These are phyloP conservation scores for Brachionus plicatilis DNA, from an alignment of 1,140 invertebrate genomes.

Conservation along the genomic window DNA sequence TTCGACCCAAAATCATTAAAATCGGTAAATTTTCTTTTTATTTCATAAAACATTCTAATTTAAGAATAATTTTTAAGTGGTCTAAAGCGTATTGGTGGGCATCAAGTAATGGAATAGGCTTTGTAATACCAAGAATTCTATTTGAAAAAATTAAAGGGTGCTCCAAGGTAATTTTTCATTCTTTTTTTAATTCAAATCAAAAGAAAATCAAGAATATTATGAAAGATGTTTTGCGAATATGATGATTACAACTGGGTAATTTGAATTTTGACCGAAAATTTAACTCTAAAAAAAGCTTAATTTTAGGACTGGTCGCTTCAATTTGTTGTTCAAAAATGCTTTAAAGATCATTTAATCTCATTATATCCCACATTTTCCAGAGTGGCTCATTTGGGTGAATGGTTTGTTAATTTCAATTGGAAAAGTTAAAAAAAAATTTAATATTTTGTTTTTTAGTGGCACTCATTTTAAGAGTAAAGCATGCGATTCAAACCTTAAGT, in stretches of 20 bases:
- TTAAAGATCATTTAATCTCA: neutral
- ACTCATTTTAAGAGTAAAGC: slow-evolving; percentile 1
- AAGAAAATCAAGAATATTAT: neutral
- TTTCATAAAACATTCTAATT: neutral
- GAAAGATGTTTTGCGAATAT: slow-evolving; percentile 35
- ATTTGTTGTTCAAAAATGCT: slow-evolving; percentile 7
- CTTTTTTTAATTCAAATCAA: neutral
- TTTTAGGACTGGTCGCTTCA: slow-evolving; percentile 13
- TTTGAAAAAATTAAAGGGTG: slow-evolving; percentile 1
- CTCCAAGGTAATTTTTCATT: neutral
- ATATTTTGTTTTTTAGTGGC: neutral
- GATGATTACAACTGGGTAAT: slow-evolving; percentile 40
- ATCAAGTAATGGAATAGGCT: neutral
- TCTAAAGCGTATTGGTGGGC: slow-evolving; percentile 18
- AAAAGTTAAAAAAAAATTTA: neutral
- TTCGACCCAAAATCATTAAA: neutral
- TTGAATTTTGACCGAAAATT: neutral
- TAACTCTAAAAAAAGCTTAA: neutral
- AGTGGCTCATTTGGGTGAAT: slow-evolving; percentile 26
- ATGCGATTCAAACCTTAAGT: neutral
- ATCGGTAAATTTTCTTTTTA: neutral
- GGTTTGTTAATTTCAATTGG: neutral
- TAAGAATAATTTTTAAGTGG: neutral
- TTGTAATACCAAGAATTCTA: neutral
- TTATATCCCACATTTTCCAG: slow-evolving; percentile 2